Conservation (phyloP, 2,888 invertebrate genomes). For the Fragum fragum region DNA sequence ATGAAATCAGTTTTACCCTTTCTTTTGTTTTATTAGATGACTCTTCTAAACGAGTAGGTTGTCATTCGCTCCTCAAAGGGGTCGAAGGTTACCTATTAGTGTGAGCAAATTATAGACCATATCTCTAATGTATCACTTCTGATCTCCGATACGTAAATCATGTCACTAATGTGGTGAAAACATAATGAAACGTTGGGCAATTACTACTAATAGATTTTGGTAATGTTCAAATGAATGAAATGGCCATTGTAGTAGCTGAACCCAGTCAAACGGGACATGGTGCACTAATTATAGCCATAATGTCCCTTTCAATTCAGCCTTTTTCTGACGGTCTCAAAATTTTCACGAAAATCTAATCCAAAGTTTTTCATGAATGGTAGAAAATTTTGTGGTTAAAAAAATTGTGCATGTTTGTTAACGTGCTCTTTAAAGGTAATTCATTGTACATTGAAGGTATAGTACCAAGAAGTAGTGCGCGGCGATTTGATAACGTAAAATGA, state of each 20-base stretch:
- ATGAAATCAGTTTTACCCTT: too few relatives aligned
- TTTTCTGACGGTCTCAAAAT: too few relatives aligned
- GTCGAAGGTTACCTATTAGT: constrained; percentile 6
- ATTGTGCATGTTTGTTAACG: too few relatives aligned
- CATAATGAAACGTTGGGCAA: constrained; percentile 5
- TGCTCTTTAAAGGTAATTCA: too few relatives aligned
- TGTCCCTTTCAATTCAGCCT: not conserved
- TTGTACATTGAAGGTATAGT: too few relatives aligned
- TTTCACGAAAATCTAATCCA: too few relatives aligned
- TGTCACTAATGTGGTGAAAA: constrained; percentile 9
- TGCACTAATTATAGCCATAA: not conserved
- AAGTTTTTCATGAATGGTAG: too few relatives aligned
- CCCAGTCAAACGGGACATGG: not conserved
- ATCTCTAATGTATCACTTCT: not conserved
- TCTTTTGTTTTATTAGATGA: too few relatives aligned
- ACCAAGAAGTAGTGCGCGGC: too few relatives aligned
- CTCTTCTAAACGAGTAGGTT: too few relatives aligned
- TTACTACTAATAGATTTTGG: constrained; percentile 15
- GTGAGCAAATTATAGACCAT: not conserved
- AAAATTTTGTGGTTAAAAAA: too few relatives aligned
- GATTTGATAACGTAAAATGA: too few relatives aligned
- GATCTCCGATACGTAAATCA: not conserved
- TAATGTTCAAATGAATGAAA: constrained; percentile 12
- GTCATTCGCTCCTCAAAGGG: not conserved
- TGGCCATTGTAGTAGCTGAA: not conserved